Evolutionary conservation across 2,888 invertebrate species (phyloP).

Genomic region (Folsomia candida): DNA sequence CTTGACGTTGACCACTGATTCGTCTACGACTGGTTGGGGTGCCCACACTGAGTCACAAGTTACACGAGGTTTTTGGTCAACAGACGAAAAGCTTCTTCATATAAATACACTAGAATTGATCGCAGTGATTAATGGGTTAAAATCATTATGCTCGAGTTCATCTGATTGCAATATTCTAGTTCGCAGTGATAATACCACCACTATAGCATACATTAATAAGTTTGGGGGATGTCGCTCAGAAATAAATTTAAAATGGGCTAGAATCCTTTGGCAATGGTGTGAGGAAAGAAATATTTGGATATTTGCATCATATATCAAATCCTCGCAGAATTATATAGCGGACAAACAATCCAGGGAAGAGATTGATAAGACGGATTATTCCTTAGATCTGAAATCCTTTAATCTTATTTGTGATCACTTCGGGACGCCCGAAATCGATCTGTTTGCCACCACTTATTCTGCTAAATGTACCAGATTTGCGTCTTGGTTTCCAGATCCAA

Average conservation of each 20-base stretch:
- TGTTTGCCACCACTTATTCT: conserved; percentile 17
- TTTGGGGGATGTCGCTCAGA: conserved; percentile 22
- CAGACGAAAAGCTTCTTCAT: not conserved
- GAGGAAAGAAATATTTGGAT: conserved; percentile 8
- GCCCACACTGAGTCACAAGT: not conserved
- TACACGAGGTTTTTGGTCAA: conserved; percentile 22
- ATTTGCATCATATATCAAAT: conserved; percentile 22
- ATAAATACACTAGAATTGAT: conserved; percentile 29
- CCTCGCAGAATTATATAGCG: conserved; percentile 12
- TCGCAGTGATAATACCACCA: conserved; percentile 23
- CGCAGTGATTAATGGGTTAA: conserved; percentile 17
- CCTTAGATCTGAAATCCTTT: conserved; percentile 1
- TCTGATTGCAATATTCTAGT: conserved; percentile 10
- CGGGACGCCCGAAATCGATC: conserved; percentile 4
- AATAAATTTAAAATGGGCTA: not conserved
- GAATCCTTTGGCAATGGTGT: conserved; percentile 22
- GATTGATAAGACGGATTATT: conserved; percentile 5
- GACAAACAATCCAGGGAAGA: conserved; percentile 14
- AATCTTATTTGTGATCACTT: not conserved
- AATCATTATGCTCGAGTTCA: not conserved
- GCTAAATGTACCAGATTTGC: conserved; percentile 13
- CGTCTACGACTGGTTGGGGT: conserved; percentile 29
- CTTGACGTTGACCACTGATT: conserved; percentile 19
- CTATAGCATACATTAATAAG: conserved; percentile 31
- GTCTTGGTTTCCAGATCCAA: conserved; percentile 17